Base-by-base conservation (phyloP, 2,113 vertebrate species). In the Dinomys branickii region DNA sequence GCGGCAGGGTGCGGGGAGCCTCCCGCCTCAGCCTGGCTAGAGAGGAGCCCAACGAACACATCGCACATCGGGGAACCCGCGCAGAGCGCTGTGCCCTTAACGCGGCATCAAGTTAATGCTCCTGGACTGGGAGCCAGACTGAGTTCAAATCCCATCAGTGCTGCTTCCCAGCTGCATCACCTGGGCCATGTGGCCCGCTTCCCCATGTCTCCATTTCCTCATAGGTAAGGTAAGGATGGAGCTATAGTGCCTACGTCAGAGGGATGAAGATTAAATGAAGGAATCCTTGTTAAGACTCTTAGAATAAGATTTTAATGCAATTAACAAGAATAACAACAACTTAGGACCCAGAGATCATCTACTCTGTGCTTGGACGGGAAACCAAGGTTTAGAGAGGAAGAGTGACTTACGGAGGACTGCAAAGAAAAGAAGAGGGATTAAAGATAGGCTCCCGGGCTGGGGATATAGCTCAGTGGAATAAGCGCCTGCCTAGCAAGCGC, bases 141-240 rank as follows among this genome's bases (percentile, higher is more conserved):
- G 80, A 67, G 71, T 96, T 96, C 94, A 75, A 77, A 91, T 80
- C 97, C 89, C 16, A 5, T 77, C 59, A 3, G 65, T 4, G 9
- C 58, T 41, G 9, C 33, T 85, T 82, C 35, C 16, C 61, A 56
- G 73, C 38, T 12, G 4, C 30, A 38, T 47, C 78, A 12, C 77
- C n/a, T 41, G 52, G 24, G 47, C 16, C 87, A 44, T 58, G 83
- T 52, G 84, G 33, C 63, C 73, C n/a, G 35, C 56, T 75, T 85
- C 63, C 81, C 38, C 24, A 10, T 0, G 3, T 33, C 89, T 90
- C 71, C 4, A 38, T 33, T n/a, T 86, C 58, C 44, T 59, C 52
- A 5, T 12, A 86, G 75, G 78, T 47, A 67, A 85, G 78, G 3
- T 9, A n/a, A 47, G 85, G 52, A 8, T 9, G 52, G 22, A 50